Percentiles rank a stretch among this genome's conserved stretches.
phyloP scores from a whole-genome alignment of 2,888 invertebrate species.

The Chrysolina oricalcia region DNA sequence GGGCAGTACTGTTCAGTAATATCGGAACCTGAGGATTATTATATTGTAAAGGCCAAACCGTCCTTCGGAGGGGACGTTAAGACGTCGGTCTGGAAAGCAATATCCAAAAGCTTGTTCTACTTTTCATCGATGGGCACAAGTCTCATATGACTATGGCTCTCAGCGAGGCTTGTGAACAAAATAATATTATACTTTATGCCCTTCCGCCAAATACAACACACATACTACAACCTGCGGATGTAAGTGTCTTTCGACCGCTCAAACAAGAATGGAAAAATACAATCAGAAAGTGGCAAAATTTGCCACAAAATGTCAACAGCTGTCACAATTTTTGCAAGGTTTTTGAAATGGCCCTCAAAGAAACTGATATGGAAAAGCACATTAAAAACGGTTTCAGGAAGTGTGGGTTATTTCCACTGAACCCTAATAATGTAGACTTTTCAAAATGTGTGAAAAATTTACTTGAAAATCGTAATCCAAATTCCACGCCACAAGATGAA shows the following conservation, averaged over 20 bases:
- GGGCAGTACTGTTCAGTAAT: too few relatives aligned
- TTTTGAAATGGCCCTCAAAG: slow-evolving; percentile 4
- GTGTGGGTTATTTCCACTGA: slow-evolving; percentile 22
- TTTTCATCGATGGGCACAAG: too few relatives aligned
- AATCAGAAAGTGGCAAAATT: slow-evolving; percentile 33
- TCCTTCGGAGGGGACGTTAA: too few relatives aligned
- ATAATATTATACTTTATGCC: too few relatives aligned
- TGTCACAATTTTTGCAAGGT: slow-evolving; percentile 35
- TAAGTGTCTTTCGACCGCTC: slow-evolving; percentile 33
- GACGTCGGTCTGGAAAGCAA: too few relatives aligned
- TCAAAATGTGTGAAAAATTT: slow-evolving; percentile 23
- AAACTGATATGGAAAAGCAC: not conserved
- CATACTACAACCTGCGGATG: slow-evolving; percentile 41
- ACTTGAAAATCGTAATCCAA: not conserved
- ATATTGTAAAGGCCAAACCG: too few relatives aligned
- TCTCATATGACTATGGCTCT: too few relatives aligned
- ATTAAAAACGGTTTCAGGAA: slow-evolving; percentile 11
- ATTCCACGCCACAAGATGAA: not conserved
- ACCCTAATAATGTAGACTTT: slow-evolving; percentile 7
- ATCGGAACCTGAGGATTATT: too few relatives aligned
- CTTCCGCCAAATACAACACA: too few relatives aligned
- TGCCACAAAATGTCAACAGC: slow-evolving; percentile 28
- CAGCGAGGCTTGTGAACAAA: too few relatives aligned
- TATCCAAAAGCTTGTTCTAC: too few relatives aligned
- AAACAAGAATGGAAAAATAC: slow-evolving; percentile 34